Percentiles rank a stretch among this genome's conserved stretches.
Conservation (phyloP, 2,888 invertebrate genomes). For the Xestia c-nigrum region DNA sequence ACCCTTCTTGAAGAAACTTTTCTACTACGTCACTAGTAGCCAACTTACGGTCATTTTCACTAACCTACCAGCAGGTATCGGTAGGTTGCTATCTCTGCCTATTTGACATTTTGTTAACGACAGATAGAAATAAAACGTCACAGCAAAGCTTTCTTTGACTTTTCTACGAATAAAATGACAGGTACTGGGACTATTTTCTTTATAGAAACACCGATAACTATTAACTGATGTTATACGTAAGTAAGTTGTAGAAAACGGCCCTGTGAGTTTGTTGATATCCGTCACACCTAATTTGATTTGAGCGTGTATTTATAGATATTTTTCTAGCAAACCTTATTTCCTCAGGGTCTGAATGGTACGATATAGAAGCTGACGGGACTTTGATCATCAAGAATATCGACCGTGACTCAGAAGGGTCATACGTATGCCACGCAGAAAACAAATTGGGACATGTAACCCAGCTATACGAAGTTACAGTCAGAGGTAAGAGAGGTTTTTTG, state of each 20-base stretch:
- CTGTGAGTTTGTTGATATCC: neutral
- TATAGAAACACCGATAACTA: too few species aligned
- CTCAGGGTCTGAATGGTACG: constrained; percentile 75
- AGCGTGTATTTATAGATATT: neutral
- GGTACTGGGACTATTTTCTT: too few species aligned
- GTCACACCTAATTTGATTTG: neutral
- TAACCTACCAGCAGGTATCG: too few species aligned
- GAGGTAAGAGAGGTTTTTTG: constrained; percentile 68
- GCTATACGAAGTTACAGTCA: constrained; percentile 69
- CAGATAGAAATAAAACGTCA: too few species aligned
- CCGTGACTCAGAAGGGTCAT: constrained; percentile 64
- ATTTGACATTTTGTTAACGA: too few species aligned
- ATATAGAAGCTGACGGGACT: constrained; percentile 73
- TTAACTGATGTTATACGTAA: too few species aligned
- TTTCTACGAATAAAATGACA: too few species aligned
- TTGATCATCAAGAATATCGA: constrained; percentile 75
- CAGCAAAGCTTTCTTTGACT: too few species aligned
- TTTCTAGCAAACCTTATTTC: neutral
- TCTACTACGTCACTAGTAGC: neutral
- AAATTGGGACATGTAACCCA: constrained; percentile 65
- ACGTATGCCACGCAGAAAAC: constrained; percentile 75
- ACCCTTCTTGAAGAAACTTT: neutral
- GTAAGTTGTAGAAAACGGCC: too few species aligned
- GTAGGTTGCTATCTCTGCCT: too few species aligned
- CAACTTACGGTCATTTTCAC: neutral